Evolutionary conservation across 1,140 invertebrate genomes (phyloP).

Genomic region (Caerostris darwini): DNA sequence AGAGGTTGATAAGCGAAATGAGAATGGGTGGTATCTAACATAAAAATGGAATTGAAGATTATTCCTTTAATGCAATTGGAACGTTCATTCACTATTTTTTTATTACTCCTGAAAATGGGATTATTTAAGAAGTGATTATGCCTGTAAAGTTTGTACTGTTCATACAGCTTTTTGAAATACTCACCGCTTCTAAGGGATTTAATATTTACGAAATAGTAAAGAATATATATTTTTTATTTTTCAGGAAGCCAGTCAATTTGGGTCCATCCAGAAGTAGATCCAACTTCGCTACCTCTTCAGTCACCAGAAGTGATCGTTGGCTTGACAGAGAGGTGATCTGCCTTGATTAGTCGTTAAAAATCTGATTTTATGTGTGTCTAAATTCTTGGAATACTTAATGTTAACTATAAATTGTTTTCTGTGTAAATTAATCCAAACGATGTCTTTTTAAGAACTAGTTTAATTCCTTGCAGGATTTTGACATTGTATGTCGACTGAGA

Average conservation of each 20-base stretch:
- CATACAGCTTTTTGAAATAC: no score
- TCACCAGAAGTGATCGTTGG: conserved; percentile 63
- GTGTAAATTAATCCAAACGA: not conserved
- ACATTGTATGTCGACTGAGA: conserved; percentile 87
- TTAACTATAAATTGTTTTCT: not conserved
- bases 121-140: no score
- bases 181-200: no score
- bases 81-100: no score
- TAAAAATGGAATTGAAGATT: no score
- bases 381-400: not conserved
- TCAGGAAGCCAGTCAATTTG: conserved; percentile 54
- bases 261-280: conserved; percentile 26
- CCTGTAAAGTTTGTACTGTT: no score
- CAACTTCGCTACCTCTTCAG: conserved; percentile 59
- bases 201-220: not conserved
- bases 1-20: no score
- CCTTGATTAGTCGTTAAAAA: not conserved
- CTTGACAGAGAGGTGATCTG: conserved; percentile 59
- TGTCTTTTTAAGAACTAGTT: conserved; percentile 21
- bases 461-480: conserved; percentile 76
- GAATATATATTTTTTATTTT: not conserved
- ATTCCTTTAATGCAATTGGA: no score
- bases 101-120: no score
- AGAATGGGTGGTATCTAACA: no score
- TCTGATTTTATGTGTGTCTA: not conserved